Evolutionary conservation across 2,797 vertebrate genomes (phyloP).

Genomic region (Danionella dracula): DNA sequence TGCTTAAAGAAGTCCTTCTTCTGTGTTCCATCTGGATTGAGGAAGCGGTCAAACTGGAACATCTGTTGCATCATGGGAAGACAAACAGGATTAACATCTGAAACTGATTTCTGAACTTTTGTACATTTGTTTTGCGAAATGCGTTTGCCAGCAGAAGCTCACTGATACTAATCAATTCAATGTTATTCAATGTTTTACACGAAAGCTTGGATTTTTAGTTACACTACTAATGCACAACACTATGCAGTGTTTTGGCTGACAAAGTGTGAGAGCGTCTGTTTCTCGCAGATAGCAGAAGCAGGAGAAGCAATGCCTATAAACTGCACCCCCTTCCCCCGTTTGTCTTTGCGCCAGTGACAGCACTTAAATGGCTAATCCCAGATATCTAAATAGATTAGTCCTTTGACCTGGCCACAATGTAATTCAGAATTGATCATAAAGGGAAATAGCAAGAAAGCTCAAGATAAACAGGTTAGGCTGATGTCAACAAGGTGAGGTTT

Average conservation of each 20-base stretch:
- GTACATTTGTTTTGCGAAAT: too few relatives aligned
- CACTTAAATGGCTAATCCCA: constrained; percentile 41
- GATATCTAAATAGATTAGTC: constrained; percentile 31
- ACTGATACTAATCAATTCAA: background rate
- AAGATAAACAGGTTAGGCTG: background rate
- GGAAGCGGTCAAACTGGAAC: constrained; percentile 84
- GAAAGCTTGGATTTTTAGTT: constrained; percentile 9
- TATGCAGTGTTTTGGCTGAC: constrained; percentile 1
- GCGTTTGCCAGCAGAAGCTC: constrained; percentile 1
- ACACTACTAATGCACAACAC: background rate
- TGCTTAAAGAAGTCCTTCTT: constrained; percentile 78
- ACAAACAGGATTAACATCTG: background rate
- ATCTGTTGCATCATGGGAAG: constrained; percentile 43
- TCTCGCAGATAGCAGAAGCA: background rate
- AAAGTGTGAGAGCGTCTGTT: background rate
- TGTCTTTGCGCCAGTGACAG: constrained; percentile 34
- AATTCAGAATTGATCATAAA: constrained; percentile 35
- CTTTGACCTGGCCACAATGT: constrained; percentile 26
- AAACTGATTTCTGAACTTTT: too few relatives aligned
- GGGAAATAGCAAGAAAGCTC: background rate
- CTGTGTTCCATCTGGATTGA: constrained; percentile 69
- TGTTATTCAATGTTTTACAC: background rate
- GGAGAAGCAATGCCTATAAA: background rate
- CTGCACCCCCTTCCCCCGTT: background rate
- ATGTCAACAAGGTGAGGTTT: background rate